Base-by-base conservation (phyloP, 2,888 invertebrate genomes). In the Protophormia terraenovae region DNA sequence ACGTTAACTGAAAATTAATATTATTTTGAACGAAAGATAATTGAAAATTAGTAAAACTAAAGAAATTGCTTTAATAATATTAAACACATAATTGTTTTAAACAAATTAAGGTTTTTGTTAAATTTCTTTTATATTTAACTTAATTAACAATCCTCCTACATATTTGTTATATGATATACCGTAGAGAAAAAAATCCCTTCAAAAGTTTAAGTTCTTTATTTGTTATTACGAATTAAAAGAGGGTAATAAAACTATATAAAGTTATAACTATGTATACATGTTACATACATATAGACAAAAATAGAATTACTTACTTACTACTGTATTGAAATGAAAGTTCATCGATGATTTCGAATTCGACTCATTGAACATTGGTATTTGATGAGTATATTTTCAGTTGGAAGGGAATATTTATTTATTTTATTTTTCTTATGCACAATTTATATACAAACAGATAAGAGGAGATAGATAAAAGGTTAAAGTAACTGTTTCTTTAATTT, bases 271-370 rank as follows among this genome's bases (percentile, higher is more conserved):
- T n/a, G n/a, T n/a, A 24, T 24, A 60, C 50, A 22, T 19, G 2
- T n/a, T 5, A n/a, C 14, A 29, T n/a, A 3, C 6, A 19, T 5
- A 19, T 19, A 32, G 3, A 16, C 27, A 5, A 27, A 22, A 67
- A 6, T 12, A n/a, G n/a, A n/a, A n/a, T n/a, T n/a, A n/a, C n/a
- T n/a, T n/a, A n/a, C n/a, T n/a, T n/a, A n/a, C n/a, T n/a, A 22
- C 22, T 53, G n/a, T 50, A 35, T 24, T 32, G 62, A 69, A 76
- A 24, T 64, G 35, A 47, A 82, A 82, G 62, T 76, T 82, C 22
- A 69, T 55, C 24, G 16, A 58, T 35, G 66, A 38, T 67, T 80
- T 24, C 22, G n/a, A 22, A 24, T 73, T 35, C 55, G 22, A 22
- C 10, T 53, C 66, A 73, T 24, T 66, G 24, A 64, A 66, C 32